Evolutionary conservation across 2,797 vertebrate genomes (phyloP).

Genomic region (Rhabdophis nuchalis): DNA sequence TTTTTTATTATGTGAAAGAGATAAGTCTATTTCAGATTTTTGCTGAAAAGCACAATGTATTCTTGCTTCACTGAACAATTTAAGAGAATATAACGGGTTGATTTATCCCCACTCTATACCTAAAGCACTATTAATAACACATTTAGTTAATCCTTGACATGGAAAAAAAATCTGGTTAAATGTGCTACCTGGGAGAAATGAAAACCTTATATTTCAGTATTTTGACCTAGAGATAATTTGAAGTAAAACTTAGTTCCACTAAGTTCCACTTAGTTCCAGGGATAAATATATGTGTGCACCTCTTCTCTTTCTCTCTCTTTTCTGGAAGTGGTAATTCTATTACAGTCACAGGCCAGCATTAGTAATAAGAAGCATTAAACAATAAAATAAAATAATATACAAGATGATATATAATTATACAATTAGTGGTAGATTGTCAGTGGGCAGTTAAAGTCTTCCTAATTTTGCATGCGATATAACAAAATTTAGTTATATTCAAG

Average conservation of each 20-base stretch:
- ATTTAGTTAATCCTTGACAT: not conserved
- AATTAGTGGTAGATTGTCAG: too few relatives aligned
- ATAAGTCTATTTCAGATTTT: not conserved
- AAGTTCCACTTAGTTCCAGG: not conserved
- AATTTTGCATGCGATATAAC: too few relatives aligned
- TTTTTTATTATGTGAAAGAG: not conserved
- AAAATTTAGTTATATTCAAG: too few relatives aligned
- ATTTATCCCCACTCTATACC: not conserved
- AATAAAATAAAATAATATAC: too few relatives aligned
- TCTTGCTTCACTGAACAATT: not conserved
- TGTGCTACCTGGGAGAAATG: not conserved
- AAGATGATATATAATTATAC: too few relatives aligned
- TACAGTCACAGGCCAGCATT: too few relatives aligned
- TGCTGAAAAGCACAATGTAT: not conserved
- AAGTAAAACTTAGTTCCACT: not conserved
- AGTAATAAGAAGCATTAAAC: too few relatives aligned
- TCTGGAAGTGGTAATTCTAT: not conserved
- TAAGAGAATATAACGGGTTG: not conserved
- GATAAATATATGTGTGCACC: rapidly evolving
- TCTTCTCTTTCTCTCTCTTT: not conserved
- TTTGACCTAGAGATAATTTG: not conserved
- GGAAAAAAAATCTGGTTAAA: not conserved
- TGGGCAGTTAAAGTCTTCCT: too few relatives aligned
- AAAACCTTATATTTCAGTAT: not conserved
- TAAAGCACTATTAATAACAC: not conserved